These are phyloP conservation scores for Salpingus planirostris DNA, from an alignment of 2,888 invertebrate genomes.

Conservation along the genomic window DNA sequence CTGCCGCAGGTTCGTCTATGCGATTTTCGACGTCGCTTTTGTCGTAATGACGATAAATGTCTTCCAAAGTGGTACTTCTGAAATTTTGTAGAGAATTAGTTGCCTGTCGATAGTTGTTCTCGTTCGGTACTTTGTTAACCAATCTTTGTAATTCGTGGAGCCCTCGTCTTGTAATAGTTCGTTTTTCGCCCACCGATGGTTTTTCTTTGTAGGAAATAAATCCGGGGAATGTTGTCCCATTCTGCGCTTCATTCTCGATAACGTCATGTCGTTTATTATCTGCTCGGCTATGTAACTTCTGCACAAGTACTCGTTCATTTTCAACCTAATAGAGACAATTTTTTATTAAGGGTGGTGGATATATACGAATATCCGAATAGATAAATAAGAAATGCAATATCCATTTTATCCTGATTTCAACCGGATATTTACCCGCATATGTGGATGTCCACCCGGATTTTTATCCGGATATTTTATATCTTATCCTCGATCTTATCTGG, in stretches of 20 bases:
- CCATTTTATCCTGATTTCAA: no score
- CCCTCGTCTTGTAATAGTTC: conserved; percentile 57
- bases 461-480: no score
- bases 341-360: background rate
- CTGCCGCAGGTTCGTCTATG: conserved; percentile 26
- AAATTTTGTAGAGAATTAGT: conserved; percentile 7
- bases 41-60: conserved; percentile 57
- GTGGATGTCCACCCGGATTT: no score
- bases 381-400: no score
- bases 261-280: conserved; percentile 55
- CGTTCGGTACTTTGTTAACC: conserved; percentile 57
- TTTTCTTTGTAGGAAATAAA: conserved; percentile 1
- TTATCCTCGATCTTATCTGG: no score
- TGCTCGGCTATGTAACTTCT: conserved; percentile 65
- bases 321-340: conserved; percentile 44
- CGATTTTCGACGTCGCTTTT: conserved; percentile 39
- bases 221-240: conserved; percentile 35
- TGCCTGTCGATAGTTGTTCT: background rate
- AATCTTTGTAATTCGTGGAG: conserved; percentile 63
- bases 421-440: no score
- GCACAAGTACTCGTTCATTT: conserved; percentile 72
- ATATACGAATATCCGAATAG: no score
- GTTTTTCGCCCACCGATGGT: conserved; percentile 30
- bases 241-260: conserved; percentile 40
- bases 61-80: conserved; percentile 62